Evolutionary conservation across 2,797 vertebrate species (phyloP), one percentile per base, ranked within the genome.

Genomic region (Characodon lateralis): DNA sequence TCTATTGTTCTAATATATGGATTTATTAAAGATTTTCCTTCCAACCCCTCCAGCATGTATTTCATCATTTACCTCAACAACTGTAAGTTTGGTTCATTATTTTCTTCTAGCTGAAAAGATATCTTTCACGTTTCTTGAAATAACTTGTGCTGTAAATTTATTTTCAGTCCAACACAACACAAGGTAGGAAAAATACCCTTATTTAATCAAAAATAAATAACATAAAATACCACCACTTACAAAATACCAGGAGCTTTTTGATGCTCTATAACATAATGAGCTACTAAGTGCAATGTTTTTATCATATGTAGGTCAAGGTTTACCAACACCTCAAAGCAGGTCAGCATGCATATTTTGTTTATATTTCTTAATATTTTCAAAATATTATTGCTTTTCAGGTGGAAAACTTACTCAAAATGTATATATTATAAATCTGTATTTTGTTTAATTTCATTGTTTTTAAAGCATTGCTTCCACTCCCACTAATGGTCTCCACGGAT

Each of bases 121-220:
- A 18, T 22, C 3, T 46, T 2, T 61, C 41, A 5, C 46, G 56
- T 13, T 71, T 70, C 24, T 9, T 63, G 1, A 78, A 79, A 39
- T 35, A 51, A 59, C 69, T 2, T 63, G 26, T 12, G 5, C 0
- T 70, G n/a, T 65, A 0, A 51, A 74, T 83, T 76, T 76, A 1
- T 72, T 59, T 85, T 87, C 76, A 91, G 90, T 0, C 46, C 61
- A 86, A 85, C 74, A 65, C 46, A 3, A 90, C 86, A 79, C 46
- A 55, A 73, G 78, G 87, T 88, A 81, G 22, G 28, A 16, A 71
- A 51, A 18, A 46, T 10, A 35, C 7, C 31, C 12, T 31, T 4
- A 16, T 63, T 63, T 31, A 35, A 43, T 43, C 5, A 43, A 43
- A 43, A 8, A 6, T 43, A 8, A 43, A 43, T 43, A 43, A 24